Evolutionary conservation across 2,113 vertebrate genomes (phyloP).

Genomic region (Ibidorhyncha struthersii): DNA sequence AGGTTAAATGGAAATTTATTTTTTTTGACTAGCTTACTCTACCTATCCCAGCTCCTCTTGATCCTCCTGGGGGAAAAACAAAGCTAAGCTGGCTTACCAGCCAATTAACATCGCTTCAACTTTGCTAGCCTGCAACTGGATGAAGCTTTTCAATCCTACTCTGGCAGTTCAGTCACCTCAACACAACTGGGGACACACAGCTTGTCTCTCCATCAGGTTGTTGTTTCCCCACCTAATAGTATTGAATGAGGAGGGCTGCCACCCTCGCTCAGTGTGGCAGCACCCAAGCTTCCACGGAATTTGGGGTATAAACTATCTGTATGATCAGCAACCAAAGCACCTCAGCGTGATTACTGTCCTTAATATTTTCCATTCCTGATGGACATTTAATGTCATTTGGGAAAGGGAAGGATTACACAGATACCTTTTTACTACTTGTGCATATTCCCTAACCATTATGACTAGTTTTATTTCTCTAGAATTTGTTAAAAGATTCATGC

Average conservation of each 20-base stretch:
- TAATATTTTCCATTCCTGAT: not conserved
- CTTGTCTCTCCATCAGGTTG: not conserved
- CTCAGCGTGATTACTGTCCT: not conserved
- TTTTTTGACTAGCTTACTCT: not conserved
- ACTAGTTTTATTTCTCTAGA: not conserved
- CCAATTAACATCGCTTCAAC: not conserved
- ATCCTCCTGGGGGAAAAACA: not conserved
- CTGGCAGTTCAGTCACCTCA: not conserved
- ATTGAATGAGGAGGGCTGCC: not conserved
- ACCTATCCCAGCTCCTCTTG: not conserved
- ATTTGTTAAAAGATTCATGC: not conserved
- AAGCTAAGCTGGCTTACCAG: not conserved
- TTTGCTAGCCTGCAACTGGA: not conserved
- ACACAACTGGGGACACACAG: not conserved
- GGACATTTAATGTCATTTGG: not conserved
- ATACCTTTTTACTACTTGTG: not conserved
- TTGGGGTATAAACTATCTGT: not conserved
- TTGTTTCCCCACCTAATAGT: not conserved
- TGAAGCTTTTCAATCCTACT: not conserved
- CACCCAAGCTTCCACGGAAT: not conserved
- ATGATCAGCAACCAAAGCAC: not conserved
- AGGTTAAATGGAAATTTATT: not conserved
- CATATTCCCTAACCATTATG: not conserved
- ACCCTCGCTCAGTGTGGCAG: not conserved
- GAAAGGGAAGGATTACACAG: accelerated